phyloP scores from a whole-genome alignment of 2,113 vertebrate genomes.

The Pseudorhombus dupliciocellatus region DNA sequence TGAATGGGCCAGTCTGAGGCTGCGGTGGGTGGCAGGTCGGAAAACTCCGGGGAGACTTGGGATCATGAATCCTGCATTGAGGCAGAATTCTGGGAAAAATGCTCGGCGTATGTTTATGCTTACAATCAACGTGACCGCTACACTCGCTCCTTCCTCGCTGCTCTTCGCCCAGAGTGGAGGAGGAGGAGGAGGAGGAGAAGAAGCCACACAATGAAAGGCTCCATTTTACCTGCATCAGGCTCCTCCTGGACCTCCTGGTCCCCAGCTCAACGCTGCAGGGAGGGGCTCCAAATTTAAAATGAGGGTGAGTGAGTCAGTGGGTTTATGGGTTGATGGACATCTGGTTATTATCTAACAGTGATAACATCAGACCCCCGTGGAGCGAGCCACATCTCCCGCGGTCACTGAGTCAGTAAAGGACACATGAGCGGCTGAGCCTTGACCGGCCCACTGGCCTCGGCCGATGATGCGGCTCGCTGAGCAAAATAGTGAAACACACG shows the following conservation, averaged over 20 bases:
- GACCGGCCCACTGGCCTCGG: too few species aligned
- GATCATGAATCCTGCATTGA: constrained; percentile 82
- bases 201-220: constrained; percentile 11
- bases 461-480: too few species aligned
- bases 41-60: constrained; percentile 74
- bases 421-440: constrained; percentile 15
- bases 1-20: constrained; percentile 77
- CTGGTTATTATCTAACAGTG: constrained; percentile 52
- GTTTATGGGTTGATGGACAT: constrained; percentile 49
- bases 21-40: constrained; percentile 70
- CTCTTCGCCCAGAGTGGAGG: background rate
- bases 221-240: constrained; percentile 44
- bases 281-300: too few species aligned
- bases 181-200: background rate
- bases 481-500: too few species aligned
- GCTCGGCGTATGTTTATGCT: constrained; percentile 67
- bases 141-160: constrained; percentile 20
- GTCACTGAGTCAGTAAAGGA: constrained; percentile 2
- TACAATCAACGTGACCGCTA: constrained; percentile 62
- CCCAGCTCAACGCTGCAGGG: background rate
- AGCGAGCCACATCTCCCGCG: constrained; percentile 25
- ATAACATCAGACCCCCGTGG: constrained; percentile 41
- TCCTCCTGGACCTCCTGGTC: constrained; percentile 42
- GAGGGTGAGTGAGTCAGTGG: constrained; percentile 40
- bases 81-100: constrained; percentile 68